These are phyloP conservation scores for Neolamprologus hecqui DNA, from an alignment of 2,113 vertebrate genomes.

Conservation along the genomic window DNA sequence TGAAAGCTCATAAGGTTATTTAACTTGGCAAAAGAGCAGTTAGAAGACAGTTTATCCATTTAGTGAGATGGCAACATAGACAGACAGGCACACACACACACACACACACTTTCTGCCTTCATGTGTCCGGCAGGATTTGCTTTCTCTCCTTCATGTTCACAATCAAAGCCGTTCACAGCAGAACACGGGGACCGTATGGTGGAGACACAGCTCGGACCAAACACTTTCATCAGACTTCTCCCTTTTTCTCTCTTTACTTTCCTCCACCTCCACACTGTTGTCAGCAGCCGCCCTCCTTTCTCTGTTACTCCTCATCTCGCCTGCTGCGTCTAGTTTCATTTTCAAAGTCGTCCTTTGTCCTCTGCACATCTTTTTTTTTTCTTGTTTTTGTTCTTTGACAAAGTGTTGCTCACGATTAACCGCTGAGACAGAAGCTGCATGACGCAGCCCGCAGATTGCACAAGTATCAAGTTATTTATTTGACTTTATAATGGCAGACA, in stretches of 20 bases:
- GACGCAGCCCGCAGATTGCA: not conserved
- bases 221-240: slow-evolving; percentile 42
- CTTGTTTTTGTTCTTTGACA: not conserved
- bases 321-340: slow-evolving; percentile 1
- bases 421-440: not conserved
- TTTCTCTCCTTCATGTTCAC: slow-evolving; percentile 24
- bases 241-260: slow-evolving; percentile 2
- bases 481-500: not conserved
- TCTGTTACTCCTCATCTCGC: not conserved
- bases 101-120: not conserved
- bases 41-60: slow-evolving; percentile 20
- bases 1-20: slow-evolving; percentile 20
- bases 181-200: not conserved
- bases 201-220: not conserved
- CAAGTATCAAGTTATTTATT: not conserved
- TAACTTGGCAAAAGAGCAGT: slow-evolving; percentile 21
- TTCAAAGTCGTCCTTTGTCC: not conserved
- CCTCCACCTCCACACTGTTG: slow-evolving; percentile 30
- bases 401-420: not conserved
- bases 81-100: not conserved
- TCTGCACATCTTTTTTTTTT: not conserved
- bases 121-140: not conserved
- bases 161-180: slow-evolving; percentile 37
- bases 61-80: not conserved
- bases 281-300: not conserved